Percentiles rank a stretch among this genome's conserved stretches.
Conservation (phyloP, 1,140 invertebrate species). For the Drosophila nannoptera region DNA sequence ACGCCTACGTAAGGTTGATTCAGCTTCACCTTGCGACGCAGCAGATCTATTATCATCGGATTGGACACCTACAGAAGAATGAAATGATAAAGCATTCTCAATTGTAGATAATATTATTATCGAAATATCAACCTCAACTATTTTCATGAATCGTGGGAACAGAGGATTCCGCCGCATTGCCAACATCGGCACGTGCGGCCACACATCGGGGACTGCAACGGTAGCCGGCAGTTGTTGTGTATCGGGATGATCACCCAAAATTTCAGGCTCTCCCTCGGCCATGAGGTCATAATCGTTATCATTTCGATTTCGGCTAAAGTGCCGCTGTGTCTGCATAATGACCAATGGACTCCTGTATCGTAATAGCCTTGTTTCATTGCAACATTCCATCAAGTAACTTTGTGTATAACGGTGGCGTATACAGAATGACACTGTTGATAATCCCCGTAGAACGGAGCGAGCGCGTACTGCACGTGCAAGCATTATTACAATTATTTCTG, state of each 20-base stretch:
- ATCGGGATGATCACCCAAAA: slow-evolving; percentile 47
- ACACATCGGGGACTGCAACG: slow-evolving; percentile 96
- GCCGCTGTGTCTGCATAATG: slow-evolving; percentile 46
- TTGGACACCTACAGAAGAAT: slow-evolving; percentile 86
- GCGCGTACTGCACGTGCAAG: slow-evolving; percentile 55
- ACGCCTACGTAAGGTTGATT: slow-evolving; percentile 99
- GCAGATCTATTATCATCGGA: slow-evolving; percentile 91
- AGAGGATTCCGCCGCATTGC: slow-evolving; percentile 96
- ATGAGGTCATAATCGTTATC: slow-evolving; percentile 49
- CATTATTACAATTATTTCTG: slow-evolving; percentile 44
- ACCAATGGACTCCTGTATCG: slow-evolving; percentile 29
- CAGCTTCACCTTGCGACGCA: slow-evolving; percentile 95
- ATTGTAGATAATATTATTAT: neutral
- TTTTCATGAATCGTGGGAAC: slow-evolving; percentile 98
- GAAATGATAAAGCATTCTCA: neutral
- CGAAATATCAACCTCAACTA: slow-evolving; percentile 88
- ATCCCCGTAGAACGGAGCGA: slow-evolving; percentile 51
- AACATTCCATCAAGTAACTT: slow-evolving; percentile 40
- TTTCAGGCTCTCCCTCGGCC: slow-evolving; percentile 38
- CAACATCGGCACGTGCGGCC: slow-evolving; percentile 97
- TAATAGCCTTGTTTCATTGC: slow-evolving; percentile 35
- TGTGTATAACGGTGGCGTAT: slow-evolving; percentile 38
- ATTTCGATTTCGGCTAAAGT: slow-evolving; percentile 49
- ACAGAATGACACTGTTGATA: slow-evolving; percentile 44
- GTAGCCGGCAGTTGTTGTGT: slow-evolving; percentile 88